Conservation (phyloP, 2,888 invertebrate genomes). For the Magallana nippona region DNA sequence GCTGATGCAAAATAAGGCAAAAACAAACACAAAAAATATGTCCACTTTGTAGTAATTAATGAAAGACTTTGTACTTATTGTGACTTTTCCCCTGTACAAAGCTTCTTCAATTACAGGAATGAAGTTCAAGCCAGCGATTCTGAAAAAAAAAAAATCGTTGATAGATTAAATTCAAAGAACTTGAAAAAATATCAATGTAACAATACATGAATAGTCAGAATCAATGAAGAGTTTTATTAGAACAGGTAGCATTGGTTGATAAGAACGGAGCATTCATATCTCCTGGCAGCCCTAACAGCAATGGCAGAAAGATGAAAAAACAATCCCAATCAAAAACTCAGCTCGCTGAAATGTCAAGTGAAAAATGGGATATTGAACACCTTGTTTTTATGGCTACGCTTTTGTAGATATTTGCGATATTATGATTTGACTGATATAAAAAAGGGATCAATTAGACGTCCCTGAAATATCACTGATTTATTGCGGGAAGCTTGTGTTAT, state of each 20-base stretch:
- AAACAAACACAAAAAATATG: background rate
- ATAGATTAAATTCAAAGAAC: slow-evolving; percentile 13
- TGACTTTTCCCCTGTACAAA: too few relatives aligned
- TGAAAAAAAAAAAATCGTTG: background rate
- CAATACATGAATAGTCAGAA: background rate
- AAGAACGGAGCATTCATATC: slow-evolving; percentile 1
- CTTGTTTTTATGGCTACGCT: slow-evolving; percentile 7
- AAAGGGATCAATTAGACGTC: slow-evolving; percentile 2
- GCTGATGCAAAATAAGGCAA: background rate
- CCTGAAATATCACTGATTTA: background rate
- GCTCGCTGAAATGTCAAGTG: slow-evolving; percentile 1
- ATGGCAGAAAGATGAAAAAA: background rate
- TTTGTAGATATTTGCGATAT: background rate
- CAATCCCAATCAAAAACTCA: background rate
- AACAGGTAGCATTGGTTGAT: slow-evolving; percentile 12
- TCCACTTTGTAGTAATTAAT: too few relatives aligned
- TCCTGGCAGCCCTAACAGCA: background rate
- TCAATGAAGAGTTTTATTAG: slow-evolving; percentile 10
- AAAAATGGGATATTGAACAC: slow-evolving; percentile 26
- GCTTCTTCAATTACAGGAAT: background rate
- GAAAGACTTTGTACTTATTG: too few relatives aligned
- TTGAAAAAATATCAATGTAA: slow-evolving; percentile 15
- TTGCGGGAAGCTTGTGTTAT: background rate
- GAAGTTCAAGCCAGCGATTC: background rate
- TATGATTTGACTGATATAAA: slow-evolving; percentile 27